Base-by-base conservation (phyloP, 92 coral and sea anemone species). In the Phenganax stokvisi region DNA sequence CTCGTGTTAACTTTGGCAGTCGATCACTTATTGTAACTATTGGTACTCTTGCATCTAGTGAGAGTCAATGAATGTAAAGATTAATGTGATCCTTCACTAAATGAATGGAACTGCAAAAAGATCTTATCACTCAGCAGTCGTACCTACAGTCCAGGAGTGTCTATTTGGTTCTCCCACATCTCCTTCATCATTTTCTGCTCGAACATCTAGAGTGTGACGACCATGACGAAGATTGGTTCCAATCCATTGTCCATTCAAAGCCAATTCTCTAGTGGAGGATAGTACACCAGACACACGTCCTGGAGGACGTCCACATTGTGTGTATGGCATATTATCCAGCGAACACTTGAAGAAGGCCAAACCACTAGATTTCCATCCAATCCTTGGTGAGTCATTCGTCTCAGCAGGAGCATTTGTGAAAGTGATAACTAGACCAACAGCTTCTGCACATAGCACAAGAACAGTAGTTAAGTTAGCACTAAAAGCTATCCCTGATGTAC, bases 61-160 rank as follows among this genome's bases (percentile, higher is more conserved):
- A 71, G n/a, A 17, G 7, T 16, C 6, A 17, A 71, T 0, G 47
- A 71, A 44, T 6, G 3, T 16, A 16, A 27, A 15, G 27, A 44
- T 71, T 25, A 12, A 7, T 27, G 44, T 29, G 54, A 6, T 13
- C 16, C 20, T 59, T 59, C 7, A 0, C 17, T 10, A 59, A 3
- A n/a, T n/a, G 7, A 59, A 59, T 20, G 16, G 7, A 13, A 25
- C 65, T 59, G 6, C 15, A 12, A 17, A 10, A 0, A 65, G 71
- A 20, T 11, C 25, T 10, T 17, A 65, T 17, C 64, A 54, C 52
- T 27, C 37, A 75, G 11, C n/a, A 54, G 9, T 54, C 83, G 52
- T 79, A 79, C 83, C 83, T 16, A 79, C 83, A 62, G 11, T 6
- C 83, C 83, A 79, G 2, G 74, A 47, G 55, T 79, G 83, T 11